Percentiles rank a stretch among this genome's conserved stretches.
Evolutionary conservation across 2,888 invertebrate genomes (phyloP).

Genomic region (Plagodis dolabraria): DNA sequence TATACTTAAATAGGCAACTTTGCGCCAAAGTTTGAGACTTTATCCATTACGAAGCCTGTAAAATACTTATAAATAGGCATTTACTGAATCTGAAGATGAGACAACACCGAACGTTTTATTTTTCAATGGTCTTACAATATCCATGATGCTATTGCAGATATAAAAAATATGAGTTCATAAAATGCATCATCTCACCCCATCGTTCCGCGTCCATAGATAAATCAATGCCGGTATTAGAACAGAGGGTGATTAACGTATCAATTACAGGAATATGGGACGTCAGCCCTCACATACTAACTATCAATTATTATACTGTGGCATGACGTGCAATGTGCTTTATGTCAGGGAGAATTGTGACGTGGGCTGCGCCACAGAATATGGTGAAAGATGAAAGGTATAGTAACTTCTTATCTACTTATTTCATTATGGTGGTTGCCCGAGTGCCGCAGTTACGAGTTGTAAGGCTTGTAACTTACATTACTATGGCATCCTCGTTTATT

Average conservation of each 20-base stretch:
- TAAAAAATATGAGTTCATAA: too few relatives aligned
- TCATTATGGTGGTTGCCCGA: background rate
- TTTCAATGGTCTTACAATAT: too few relatives aligned
- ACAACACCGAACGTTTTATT: too few relatives aligned
- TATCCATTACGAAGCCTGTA: too few relatives aligned
- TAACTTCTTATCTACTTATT: background rate
- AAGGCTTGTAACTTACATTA: too few relatives aligned
- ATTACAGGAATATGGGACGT: conserved; percentile 50
- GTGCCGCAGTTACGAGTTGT: too few relatives aligned
- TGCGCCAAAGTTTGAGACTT: too few relatives aligned
- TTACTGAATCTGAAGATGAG: too few relatives aligned
- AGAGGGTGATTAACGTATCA: conserved; percentile 69
- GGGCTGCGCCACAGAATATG: background rate
- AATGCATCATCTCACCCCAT: conserved; percentile 21
- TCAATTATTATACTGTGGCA: background rate
- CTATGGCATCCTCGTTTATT: too few relatives aligned
- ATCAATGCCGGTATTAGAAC: conserved; percentile 52
- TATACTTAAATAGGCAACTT: too few relatives aligned
- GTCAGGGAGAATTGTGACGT: conserved; percentile 40
- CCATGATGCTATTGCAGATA: too few relatives aligned
- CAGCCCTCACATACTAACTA: conserved; percentile 6
- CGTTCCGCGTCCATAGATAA: conserved; percentile 37
- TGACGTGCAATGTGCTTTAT: conserved; percentile 57
- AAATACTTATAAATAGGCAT: too few relatives aligned
- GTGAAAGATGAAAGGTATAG: background rate